phyloP scores from a whole-genome alignment of 2,113 vertebrate species.

The Gavialis gangeticus region DNA sequence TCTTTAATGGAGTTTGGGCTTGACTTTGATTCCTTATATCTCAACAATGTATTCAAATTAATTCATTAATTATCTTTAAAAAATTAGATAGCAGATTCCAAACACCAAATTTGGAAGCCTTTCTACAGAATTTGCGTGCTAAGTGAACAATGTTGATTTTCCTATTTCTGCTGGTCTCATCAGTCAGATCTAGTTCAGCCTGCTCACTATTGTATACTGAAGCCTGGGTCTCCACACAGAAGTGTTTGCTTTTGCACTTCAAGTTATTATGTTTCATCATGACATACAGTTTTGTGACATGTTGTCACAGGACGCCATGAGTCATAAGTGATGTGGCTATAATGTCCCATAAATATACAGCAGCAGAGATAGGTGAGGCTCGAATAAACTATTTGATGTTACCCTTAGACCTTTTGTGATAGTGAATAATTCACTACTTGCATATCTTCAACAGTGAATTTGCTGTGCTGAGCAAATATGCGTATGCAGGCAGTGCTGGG shows the following conservation, averaged over 20 bases:
- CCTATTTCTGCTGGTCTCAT: not conserved
- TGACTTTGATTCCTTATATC: not conserved
- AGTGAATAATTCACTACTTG: not conserved
- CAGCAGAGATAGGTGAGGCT: not conserved
- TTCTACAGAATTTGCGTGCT: no score
- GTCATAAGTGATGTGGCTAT: not conserved
- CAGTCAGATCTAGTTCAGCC: not conserved
- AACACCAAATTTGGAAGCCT: not conserved
- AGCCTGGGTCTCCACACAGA: rapidly evolving
- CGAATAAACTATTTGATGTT: slow-evolving; percentile 2
- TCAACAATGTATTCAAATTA: not conserved
- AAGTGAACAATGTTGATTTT: not conserved
- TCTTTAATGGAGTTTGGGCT: not conserved
- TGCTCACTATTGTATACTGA: not conserved
- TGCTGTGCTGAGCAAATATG: slow-evolving; percentile 3
- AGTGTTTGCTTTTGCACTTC: not conserved
- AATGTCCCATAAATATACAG: not conserved
- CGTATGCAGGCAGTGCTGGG: not conserved
- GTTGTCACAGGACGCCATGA: not conserved
- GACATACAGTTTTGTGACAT: slow-evolving; percentile 4
- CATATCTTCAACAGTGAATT: not conserved
- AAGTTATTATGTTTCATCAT: not conserved
- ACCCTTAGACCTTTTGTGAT: not conserved
- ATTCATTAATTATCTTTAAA: no score
- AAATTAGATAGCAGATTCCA: no score